Evolutionary conservation across 2,888 invertebrate species (phyloP), one percentile per base, ranked within the genome.

Genomic region (Agonum fuliginosum): DNA sequence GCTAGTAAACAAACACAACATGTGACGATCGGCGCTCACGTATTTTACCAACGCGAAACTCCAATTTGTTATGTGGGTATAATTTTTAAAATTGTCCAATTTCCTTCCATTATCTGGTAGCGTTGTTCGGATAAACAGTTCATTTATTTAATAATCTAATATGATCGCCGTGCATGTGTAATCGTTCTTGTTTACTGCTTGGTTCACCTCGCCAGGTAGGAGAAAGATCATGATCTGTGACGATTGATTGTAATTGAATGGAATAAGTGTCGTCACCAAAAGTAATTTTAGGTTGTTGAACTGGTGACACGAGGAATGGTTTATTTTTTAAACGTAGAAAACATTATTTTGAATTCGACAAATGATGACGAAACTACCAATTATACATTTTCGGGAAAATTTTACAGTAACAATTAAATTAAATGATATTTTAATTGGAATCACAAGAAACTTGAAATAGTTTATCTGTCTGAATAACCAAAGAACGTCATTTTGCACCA

Each of bases 31-130:
- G 46, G 8, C 20, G 48, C 12, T 77, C 77, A 70, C 54, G 77
- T 77, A 70, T 77, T 70, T 70, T 51, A 46, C 34, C 37, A 22
- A n/a, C 67, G 67, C 67, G 67, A 67, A 67, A 67, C 67, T 54
- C 77, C 77, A 77, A 77, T 70, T 77, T 77, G 70, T 75, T 41
- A 70, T 70, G 43, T 77, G 70, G 67, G 77, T 77, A 77, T 77
- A 77, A 77, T 77, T 77, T 77, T 70, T 69, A 43, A 77, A 77
- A 77, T 77, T 77, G 77, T 77, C 77, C 77, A 77, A 77, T 77
- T 77, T 77, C 77, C 77, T 51, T 70, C 77, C 70, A 77, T 77
- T 77, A 77, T 77, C 77, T 77, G 77, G 77, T 77, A 77, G 77
- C 77, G 24, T 22, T 43, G 69, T 37, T 37, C 70, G 77, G 77